Evolutionary conservation across 2,113 vertebrate genomes (phyloP), one percentile per base, ranked within the genome.

Genomic region (Conger conger): DNA sequence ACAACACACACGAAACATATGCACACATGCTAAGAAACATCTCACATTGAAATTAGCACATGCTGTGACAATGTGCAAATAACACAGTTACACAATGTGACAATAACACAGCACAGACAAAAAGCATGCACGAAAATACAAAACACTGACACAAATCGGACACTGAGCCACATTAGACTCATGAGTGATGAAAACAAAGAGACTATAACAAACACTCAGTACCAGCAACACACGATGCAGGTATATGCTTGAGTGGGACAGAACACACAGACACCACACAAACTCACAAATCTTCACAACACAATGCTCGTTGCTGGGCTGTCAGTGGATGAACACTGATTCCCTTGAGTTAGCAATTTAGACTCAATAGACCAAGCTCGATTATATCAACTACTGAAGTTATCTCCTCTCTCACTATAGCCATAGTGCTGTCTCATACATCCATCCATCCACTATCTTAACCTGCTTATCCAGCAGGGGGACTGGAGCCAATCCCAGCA

Each of bases 1-100:
- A 89, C 87, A 91, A 89, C 85, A 90, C 87, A 36, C 11, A 78
- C 36, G 2, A n/a, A 76, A 84, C 13, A 57, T 30, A 81, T 79
- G 42, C 42, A 81, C 50, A 63, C 15, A 57, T 73, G 37, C 37
- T 38, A 76, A 80, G 11, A 50, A 50, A 50, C 45, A 50, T 50
- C 45, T 50, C 45, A 50, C 7, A 50, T 13, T 50, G 7, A 50
- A 50, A 50, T 50, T 7, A 38, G 18, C 18, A 86, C 63, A 57
- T 42, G 23, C 37, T 1, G 3, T 81, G 33, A 27, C 15, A n/a
- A 27, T 9, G 50, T 16, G n/a, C 16, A 33, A 33, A 76, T 36
- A 42, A 13, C 40, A 76, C 17, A 82, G 30, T 36, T n/a, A 76
- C 54, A 85, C 33, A 27, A 38, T 23, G 33, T 68, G 7, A 82